A percentile compares a stretch with the other conserved stretches of the same genome.
phyloP scores from a whole-genome alignment of 2,888 invertebrate species.

The Apamea epomidion region DNA sequence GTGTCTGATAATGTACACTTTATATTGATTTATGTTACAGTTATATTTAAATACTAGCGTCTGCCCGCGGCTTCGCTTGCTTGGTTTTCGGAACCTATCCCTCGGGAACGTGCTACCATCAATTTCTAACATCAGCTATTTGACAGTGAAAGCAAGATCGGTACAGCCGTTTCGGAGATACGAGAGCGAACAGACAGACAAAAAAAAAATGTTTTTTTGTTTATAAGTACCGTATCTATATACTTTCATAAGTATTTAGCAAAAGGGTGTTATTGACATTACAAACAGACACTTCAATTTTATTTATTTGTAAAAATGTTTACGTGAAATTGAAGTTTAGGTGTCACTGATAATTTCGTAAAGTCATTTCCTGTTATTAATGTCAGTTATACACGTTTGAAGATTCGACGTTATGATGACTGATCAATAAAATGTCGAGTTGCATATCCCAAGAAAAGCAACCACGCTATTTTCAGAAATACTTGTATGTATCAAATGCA shows the following conservation, averaged over 20 bases:
- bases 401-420: slow-evolving; percentile 24
- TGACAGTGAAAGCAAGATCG: too few species aligned
- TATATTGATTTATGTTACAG: not conserved
- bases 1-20: slow-evolving; percentile 18
- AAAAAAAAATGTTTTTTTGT: too few species aligned
- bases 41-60: slow-evolving; percentile 18
- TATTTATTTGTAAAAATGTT: not conserved
- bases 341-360: not conserved
- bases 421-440: slow-evolving; percentile 15
- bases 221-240: not conserved
- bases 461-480: slow-evolving; percentile 7
- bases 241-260: too few species aligned
- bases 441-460: slow-evolving; percentile 25
- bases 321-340: slow-evolving; percentile 2
- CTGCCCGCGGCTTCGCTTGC: not conserved
- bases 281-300: not conserved
- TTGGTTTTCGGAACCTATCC: not conserved
- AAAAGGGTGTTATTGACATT: too few species aligned
- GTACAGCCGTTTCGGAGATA: too few species aligned
- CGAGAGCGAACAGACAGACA: too few species aligned
- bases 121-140: not conserved
- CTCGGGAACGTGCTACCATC: not conserved
- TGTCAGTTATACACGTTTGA: slow-evolving; percentile 22
- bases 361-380: slow-evolving; percentile 17
- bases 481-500: slow-evolving; percentile 3